Conservation (phyloP, 2,888 invertebrate species). For the Athrips mouffetella region DNA sequence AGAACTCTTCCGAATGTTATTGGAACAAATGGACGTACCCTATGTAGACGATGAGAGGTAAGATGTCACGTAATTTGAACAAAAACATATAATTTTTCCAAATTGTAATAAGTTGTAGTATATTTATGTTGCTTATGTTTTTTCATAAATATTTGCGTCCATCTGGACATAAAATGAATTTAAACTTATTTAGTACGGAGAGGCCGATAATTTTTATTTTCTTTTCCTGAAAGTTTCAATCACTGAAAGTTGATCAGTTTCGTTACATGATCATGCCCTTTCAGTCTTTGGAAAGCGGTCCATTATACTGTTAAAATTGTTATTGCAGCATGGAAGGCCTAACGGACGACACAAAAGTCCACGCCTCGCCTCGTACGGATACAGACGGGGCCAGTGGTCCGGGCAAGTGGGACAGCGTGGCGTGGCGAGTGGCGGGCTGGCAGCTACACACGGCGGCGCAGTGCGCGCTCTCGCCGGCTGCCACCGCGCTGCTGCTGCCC, state of each 20-base stretch:
- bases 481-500: constrained; percentile 88
- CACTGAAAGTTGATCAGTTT: too few species aligned
- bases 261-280: too few species aligned
- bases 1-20: constrained; percentile 84
- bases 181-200: neutral
- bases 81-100: too few species aligned
- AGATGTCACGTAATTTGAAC: neutral
- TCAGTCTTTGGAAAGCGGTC: too few species aligned
- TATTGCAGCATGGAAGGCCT: constrained; percentile 74
- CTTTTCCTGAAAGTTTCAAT: too few species aligned
- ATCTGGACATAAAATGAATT: too few species aligned
- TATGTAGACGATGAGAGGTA: constrained; percentile 64
- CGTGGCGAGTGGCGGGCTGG: constrained; percentile 65
- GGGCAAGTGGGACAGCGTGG: constrained; percentile 26
- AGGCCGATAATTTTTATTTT: neutral
- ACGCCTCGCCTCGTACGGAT: constrained; percentile 20
- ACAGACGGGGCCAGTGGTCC: constrained; percentile 11
- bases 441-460: constrained; percentile 87
- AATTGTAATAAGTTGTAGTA: too few species aligned
- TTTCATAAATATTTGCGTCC: too few species aligned
- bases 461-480: constrained; percentile 88
- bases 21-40: constrained; percentile 84
- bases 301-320: neutral
- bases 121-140: too few species aligned
- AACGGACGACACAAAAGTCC: constrained; percentile 84